A percentile compares a stretch with the other conserved stretches of the same genome.
These are phyloP conservation scores for Meteorus colon DNA, from an alignment of 2,888 invertebrate species.

Conservation along the genomic window DNA sequence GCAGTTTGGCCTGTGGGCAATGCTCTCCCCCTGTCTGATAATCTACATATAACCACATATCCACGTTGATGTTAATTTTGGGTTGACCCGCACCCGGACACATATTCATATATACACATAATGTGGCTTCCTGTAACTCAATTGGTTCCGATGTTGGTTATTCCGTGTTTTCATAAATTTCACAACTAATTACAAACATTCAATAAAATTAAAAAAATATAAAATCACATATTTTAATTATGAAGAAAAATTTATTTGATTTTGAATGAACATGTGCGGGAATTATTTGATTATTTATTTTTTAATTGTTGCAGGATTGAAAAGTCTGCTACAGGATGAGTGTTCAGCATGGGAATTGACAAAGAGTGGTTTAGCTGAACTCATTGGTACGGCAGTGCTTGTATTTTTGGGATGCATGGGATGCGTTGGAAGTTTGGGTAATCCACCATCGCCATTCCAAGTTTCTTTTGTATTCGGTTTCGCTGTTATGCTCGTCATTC, in stretches of 20 bases:
- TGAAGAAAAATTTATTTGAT: background rate
- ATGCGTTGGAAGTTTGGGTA: conserved; percentile 73
- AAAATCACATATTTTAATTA: background rate
- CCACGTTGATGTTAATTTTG: conserved; percentile 55
- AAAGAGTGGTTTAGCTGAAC: conserved; percentile 76
- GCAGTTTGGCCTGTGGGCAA: conserved; percentile 23
- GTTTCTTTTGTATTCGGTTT: conserved; percentile 80
- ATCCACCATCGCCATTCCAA: conserved; percentile 73
- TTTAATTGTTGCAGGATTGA: conserved; percentile 57
- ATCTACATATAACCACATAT: conserved; percentile 50
- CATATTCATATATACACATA: background rate
- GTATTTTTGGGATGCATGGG: conserved; percentile 85
- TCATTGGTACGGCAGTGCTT: conserved; percentile 81
- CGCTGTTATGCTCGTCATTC: conserved; percentile 80
- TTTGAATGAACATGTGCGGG: background rate
- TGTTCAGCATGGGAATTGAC: conserved; percentile 54
- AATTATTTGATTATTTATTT: conserved; percentile 2
- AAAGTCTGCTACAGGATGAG: conserved; percentile 58
- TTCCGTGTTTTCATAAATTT: background rate
- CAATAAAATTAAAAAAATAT: background rate
- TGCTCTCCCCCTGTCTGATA: conserved; percentile 29
- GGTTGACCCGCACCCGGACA: conserved; percentile 47
- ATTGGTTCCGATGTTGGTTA: background rate
- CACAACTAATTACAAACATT: background rate
- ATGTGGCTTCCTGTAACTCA: background rate